Conservation (phyloP, 1,140 invertebrate genomes). For the Liolophura sinensis region DNA sequence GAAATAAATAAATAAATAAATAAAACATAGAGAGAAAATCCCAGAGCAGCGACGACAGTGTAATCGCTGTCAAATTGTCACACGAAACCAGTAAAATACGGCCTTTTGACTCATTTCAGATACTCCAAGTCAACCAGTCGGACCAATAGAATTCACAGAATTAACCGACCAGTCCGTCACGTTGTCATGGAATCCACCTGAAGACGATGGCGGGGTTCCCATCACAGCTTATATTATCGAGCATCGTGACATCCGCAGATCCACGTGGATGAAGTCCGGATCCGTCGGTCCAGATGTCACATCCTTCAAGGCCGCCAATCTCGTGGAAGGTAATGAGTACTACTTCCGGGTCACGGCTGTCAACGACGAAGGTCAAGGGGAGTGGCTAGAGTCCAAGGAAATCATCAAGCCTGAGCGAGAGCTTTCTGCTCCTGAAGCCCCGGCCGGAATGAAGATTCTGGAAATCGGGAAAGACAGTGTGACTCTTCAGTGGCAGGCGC, state of each 20-base stretch:
- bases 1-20: no score
- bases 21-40: no score
- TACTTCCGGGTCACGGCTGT: slow-evolving; percentile 91
- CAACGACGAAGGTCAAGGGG: slow-evolving; percentile 91
- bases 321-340: slow-evolving; percentile 92
- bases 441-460: slow-evolving; percentile 79
- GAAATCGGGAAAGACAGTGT: slow-evolving; percentile 62
- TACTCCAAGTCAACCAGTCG: slow-evolving; percentile 84
- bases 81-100: no score
- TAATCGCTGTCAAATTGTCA: no score
- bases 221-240: slow-evolving; percentile 95
- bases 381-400: slow-evolving; percentile 89
- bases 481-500: slow-evolving; percentile 88
- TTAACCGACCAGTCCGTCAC: slow-evolving; percentile 95
- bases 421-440: slow-evolving; percentile 74
- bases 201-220: slow-evolving; percentile 88
- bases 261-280: slow-evolving; percentile 82
- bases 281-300: slow-evolving; percentile 33
- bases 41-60: no score
- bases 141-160: slow-evolving; percentile 76
- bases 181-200: slow-evolving; percentile 86
- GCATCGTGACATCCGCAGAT: slow-evolving; percentile 88
- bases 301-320: slow-evolving; percentile 71
- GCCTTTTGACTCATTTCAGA: slow-evolving; percentile 65
- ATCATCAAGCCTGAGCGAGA: slow-evolving; percentile 82